Evolutionary conservation across 2,113 vertebrate species (phyloP).

Genomic region (Sclerurus mexicanus): DNA sequence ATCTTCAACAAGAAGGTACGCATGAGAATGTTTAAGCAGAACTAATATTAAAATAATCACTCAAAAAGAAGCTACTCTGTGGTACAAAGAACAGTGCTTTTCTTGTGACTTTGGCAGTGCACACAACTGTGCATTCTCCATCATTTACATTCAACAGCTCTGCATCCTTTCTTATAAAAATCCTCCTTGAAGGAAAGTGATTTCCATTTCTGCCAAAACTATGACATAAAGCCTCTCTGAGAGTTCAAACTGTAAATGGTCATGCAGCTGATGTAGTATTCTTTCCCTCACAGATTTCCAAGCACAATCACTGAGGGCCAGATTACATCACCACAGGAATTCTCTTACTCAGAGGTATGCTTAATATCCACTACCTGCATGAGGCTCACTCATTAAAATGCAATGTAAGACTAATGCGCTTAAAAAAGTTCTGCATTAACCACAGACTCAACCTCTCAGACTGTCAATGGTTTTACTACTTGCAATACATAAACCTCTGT

Average conservation of each 20-base stretch:
- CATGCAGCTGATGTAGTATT: rapidly evolving
- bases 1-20: not conserved
- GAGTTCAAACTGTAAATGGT: not conserved
- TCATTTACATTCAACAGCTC: not conserved
- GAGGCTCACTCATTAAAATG: not conserved
- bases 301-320: not conserved
- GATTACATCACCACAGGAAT: not conserved
- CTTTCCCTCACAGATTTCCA: not conserved
- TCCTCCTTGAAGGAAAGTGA: not conserved
- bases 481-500: not conserved
- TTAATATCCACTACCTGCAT: not conserved
- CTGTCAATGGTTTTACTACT: not conserved
- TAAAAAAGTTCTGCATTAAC: not conserved
- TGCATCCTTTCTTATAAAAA: not conserved
- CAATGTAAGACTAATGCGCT: rapidly evolving
- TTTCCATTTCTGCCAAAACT: not conserved
- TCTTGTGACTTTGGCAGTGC: not conserved
- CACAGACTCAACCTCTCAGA: not conserved
- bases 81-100: not conserved
- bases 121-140: not conserved
- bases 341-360: not conserved
- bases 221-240: not conserved
- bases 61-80: not conserved
- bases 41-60: not conserved
- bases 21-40: not conserved